Evolutionary conservation across 2,113 vertebrate genomes (phyloP).

Genomic region (Puntigrus tetrazona): DNA sequence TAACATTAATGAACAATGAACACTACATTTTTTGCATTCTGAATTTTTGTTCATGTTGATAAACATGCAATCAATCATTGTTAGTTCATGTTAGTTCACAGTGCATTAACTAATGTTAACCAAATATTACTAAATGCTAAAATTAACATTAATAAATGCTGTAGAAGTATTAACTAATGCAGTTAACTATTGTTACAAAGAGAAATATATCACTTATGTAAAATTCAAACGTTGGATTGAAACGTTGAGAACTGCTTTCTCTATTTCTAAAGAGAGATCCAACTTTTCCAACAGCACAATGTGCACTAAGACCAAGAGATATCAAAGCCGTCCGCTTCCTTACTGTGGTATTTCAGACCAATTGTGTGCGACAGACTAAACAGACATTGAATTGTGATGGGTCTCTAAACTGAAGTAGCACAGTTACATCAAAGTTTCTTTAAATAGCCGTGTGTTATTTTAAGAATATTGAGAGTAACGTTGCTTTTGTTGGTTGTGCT

Average conservation of each 20-base stretch:
- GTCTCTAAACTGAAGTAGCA: background rate
- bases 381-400: background rate
- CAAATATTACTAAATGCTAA: too few species aligned
- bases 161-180: too few species aligned
- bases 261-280: constrained; percentile 59
- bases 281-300: constrained; percentile 52
- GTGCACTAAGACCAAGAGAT: constrained; percentile 36
- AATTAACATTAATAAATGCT: too few species aligned
- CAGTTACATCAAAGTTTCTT: background rate
- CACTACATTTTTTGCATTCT: too few species aligned
- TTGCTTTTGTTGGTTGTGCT: background rate
- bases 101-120: too few species aligned
- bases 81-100: too few species aligned
- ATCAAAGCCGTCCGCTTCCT: background rate
- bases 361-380: constrained; percentile 3
- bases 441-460: background rate
- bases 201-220: too few species aligned
- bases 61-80: too few species aligned
- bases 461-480: background rate
- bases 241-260: constrained; percentile 61
- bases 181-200: too few species aligned
- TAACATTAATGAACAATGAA: too few species aligned
- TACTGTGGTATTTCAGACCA: constrained; percentile 5
- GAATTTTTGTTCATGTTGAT: too few species aligned
- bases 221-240: too few species aligned